A percentile compares a stretch with the other conserved stretches of the same genome.
These are phyloP conservation scores for Phacellophora camtschatica DNA, from an alignment of 30 jellyfish, hydroid and myxozoan species.

Conservation along the genomic window DNA sequence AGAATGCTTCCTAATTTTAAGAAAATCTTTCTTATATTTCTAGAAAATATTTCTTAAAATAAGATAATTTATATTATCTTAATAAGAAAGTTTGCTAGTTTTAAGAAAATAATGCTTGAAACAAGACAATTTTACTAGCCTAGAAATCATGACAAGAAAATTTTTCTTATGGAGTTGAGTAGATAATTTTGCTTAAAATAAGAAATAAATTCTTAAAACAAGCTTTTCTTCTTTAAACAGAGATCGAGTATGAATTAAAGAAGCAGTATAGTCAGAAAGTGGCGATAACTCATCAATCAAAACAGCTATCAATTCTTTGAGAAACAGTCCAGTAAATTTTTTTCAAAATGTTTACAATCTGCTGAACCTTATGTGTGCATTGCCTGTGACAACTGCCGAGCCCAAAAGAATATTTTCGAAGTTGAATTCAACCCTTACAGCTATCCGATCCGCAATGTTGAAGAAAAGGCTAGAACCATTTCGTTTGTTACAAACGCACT, in stretches of 20 bases:
- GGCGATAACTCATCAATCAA: background rate
- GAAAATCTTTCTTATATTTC: too few relatives aligned
- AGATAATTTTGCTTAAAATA: too few relatives aligned
- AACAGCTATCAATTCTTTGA: slow-evolving; percentile 6
- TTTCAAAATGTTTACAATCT: background rate
- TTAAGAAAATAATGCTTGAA: too few relatives aligned
- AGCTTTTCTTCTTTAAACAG: too few relatives aligned
- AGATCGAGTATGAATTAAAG: background rate
- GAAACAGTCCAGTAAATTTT: background rate
- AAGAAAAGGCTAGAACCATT: slow-evolving; percentile 3
- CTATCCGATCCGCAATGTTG: slow-evolving; percentile 7
- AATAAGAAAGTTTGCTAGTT: too few relatives aligned
- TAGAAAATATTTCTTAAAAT: too few relatives aligned
- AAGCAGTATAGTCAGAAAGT: slow-evolving; percentile 1
- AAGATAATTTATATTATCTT: too few relatives aligned
- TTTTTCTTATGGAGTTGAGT: too few relatives aligned
- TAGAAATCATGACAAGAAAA: too few relatives aligned
- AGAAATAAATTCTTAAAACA: too few relatives aligned
- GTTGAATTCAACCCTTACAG: slow-evolving; percentile 14
- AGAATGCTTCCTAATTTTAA: too few relatives aligned
- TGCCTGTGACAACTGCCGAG: slow-evolving; percentile 14
- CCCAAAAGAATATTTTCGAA: slow-evolving; percentile 1
- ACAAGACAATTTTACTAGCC: too few relatives aligned
- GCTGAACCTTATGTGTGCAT: background rate
- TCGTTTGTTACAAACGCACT: background rate